A percentile compares a stretch with the other conserved stretches of the same genome.
These are phyloP conservation scores for Onychomys torridus DNA, from an alignment of 2,797 vertebrate genomes.

Conservation along the genomic window DNA sequence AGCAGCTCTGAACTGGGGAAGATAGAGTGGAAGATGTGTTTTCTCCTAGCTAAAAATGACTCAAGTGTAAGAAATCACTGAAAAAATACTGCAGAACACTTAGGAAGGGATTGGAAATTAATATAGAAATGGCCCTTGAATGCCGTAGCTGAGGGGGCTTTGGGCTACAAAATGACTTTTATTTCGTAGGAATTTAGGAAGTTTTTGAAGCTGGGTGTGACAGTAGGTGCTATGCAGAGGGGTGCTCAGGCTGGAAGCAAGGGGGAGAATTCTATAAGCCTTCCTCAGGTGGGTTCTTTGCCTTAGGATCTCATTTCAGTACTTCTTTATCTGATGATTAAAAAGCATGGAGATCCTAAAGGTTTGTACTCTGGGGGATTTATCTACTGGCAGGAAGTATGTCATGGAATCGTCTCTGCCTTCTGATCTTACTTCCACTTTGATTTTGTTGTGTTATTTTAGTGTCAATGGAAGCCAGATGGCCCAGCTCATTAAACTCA, in stretches of 20 bases:
- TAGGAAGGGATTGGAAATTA: not conserved
- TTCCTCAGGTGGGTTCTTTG: not conserved
- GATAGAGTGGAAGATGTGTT: not conserved
- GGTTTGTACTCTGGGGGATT: not conserved
- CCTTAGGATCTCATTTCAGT: not conserved
- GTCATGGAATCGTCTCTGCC: not conserved
- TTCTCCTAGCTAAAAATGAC: not conserved
- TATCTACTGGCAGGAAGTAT: not conserved
- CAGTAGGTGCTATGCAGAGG: not conserved
- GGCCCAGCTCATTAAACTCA: not conserved
- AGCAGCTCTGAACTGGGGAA: not conserved
- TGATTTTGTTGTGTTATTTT: not conserved
- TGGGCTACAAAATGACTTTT: not conserved
- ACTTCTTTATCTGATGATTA: conserved; percentile 8
- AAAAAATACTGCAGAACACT: not conserved
- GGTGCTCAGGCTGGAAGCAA: not conserved
- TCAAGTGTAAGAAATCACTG: not conserved
- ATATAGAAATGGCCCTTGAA: not conserved
- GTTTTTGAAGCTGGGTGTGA: not conserved
- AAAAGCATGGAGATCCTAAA: not conserved
- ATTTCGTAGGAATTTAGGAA: not conserved
- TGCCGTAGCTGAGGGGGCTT: not conserved
- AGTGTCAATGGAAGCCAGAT: not conserved
- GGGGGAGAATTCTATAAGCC: not conserved
- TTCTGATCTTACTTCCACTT: not conserved